Evolutionary conservation across 1,140 invertebrate genomes (phyloP).

Genomic region (Zophobas morio): DNA sequence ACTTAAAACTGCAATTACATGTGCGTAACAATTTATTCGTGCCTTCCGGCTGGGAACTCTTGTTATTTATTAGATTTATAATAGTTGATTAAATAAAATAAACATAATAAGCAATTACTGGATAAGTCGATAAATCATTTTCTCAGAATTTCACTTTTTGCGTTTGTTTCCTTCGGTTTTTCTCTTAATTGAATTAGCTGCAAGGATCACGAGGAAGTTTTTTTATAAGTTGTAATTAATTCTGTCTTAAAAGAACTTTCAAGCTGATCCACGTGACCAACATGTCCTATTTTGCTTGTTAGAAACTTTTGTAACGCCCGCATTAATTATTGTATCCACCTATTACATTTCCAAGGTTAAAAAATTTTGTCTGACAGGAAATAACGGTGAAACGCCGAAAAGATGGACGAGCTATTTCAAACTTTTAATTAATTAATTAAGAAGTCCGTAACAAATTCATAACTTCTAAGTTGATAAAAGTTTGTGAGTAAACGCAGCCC

Average conservation of each 20-base stretch:
- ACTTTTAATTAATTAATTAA: slow-evolving; percentile 37
- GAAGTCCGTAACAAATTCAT: slow-evolving; percentile 18
- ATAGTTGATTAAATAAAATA: slow-evolving; percentile 4
- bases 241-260: not conserved
- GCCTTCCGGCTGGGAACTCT: not conserved
- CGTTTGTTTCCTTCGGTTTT: not conserved
- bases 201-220: too few species aligned
- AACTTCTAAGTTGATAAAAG: not conserved
- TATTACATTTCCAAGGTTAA: slow-evolving; percentile 12
- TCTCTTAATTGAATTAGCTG: not conserved
- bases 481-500: not conserved
- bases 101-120: not conserved
- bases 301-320: slow-evolving; percentile 19
- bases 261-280: not conserved
- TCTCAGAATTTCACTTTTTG: not conserved
- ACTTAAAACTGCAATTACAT: not conserved
- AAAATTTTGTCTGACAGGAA: slow-evolving; percentile 36
- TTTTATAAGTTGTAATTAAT: too few species aligned
- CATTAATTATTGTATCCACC: slow-evolving; percentile 15
- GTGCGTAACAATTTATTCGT: not conserved
- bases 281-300: not conserved
- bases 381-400: slow-evolving; percentile 21
- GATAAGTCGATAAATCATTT: not conserved
- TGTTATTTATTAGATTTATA: not conserved
- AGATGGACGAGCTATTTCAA: slow-evolving; percentile 29